These are phyloP conservation scores for Paracanthobrama guichenoti DNA, from an alignment of 2,113 vertebrate genomes.

Conservation along the genomic window DNA sequence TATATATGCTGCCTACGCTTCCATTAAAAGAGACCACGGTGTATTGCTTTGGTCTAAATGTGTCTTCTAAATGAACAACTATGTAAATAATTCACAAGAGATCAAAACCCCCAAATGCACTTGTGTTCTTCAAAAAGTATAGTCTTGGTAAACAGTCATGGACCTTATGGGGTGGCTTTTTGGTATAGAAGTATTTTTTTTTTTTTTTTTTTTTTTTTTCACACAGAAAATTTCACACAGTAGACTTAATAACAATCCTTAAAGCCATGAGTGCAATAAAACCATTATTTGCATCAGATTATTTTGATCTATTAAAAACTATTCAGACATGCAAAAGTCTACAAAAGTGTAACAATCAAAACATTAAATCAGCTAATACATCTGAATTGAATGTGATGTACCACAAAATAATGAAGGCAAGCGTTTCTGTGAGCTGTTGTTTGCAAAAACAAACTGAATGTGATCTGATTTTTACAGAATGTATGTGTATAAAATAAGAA, in stretches of 20 bases:
- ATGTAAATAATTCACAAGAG: not conserved
- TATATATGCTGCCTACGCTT: not conserved
- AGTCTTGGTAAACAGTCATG: not conserved
- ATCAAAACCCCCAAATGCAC: not conserved
- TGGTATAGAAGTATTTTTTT: not conserved
- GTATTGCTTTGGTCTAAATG: not conserved
- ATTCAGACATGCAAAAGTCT: not conserved
- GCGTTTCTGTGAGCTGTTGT: not conserved
- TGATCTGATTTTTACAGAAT: not conserved
- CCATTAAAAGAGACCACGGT: not conserved
- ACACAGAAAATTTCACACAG: not conserved
- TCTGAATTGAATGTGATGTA: not conserved
- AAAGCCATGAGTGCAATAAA: not conserved
- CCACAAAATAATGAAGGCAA: not conserved
- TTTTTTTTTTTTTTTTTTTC: too few species aligned
- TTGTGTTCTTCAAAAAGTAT: not conserved
- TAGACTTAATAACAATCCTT: not conserved
- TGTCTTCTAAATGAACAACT: not conserved
- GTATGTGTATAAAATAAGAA: not conserved
- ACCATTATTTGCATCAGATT: not conserved
- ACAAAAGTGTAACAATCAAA: not conserved
- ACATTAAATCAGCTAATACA: not conserved
- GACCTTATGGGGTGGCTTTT: not conserved
- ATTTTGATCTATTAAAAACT: not conserved
- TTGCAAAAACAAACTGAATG: conserved; percentile 4